Evolutionary conservation across 2,888 invertebrate genomes (phyloP).

Genomic region (Diploptera punctata): DNA sequence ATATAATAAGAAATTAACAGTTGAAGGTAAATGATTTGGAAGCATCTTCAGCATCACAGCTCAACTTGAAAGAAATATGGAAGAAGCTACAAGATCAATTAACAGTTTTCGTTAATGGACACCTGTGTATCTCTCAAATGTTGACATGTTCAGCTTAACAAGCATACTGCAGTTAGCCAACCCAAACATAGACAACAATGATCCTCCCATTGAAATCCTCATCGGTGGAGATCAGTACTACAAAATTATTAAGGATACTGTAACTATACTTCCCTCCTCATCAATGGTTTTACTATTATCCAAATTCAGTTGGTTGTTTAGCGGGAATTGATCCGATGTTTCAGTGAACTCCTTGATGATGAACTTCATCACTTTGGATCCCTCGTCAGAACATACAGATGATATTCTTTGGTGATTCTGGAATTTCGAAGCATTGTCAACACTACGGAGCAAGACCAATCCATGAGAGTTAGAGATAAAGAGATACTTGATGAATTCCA

Average conservation of each 20-base stretch:
- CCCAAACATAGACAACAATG: neutral
- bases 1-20: neutral
- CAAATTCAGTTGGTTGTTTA: neutral
- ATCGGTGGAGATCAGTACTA: constrained; percentile 17
- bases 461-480: neutral
- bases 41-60: neutral
- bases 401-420: neutral
- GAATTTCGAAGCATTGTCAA: constrained; percentile 11
- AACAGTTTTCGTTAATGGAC: neutral
- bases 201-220: constrained; percentile 1
- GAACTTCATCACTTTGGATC: neutral
- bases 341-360: neutral
- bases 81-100: neutral
- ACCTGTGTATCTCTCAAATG: neutral
- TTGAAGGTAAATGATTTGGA: neutral
- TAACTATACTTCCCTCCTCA: neutral
- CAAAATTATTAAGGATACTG: neutral
- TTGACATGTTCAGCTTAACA: neutral
- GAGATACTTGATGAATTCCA: neutral
- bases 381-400: neutral
- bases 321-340: neutral
- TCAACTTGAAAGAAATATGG: neutral
- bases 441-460: neutral
- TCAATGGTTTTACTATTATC: neutral
- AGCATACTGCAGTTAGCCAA: neutral